Evolutionary conservation across 2,797 vertebrate species (phyloP), one percentile per base, ranked within the genome.

Genomic region (Sardinella longiceps): DNA sequence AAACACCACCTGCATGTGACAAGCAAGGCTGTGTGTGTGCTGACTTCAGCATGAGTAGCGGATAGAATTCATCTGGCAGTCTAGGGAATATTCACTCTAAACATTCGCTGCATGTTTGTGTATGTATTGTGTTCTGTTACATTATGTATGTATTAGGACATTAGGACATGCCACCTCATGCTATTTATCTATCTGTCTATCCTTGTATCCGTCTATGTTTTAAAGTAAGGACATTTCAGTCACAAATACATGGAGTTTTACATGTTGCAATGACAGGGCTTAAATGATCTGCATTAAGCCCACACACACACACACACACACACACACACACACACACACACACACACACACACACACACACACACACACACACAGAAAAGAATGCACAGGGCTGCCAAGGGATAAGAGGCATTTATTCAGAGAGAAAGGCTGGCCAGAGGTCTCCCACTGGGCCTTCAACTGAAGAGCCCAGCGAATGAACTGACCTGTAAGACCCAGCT

Each of bases 1-100:
- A 77, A 25, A 30, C 25, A 46, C 45, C 56, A 83, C 53, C 56
- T 46, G 82, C 82, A 45, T 28, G 43, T 45, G 60, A 45, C 82
- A 48, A 33, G 37, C 70, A 77, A 43, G 70, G 70, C 15, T 12
- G 10, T 12, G 10, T 12, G 10, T 77, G 15, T 46, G n/a, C 33
- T 48, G 82, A 83, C 82, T 43, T 77, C 70, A 7, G 20, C 23
- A 77, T 77, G 70, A 43, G 37, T 77, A 77, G 14, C 10, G 20
- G 70, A 39, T 37, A 39, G 30, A 74, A 23, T 77, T 77, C 37
- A 77, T 77, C 37, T 77, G 70, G 70, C 70, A 37, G 20, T 18
- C 33, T 18, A 18, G 6, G 37, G 37, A 37, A 77, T 43, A 77
- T 39, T 43, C 33, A 39, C 39, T 39, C 70, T 43, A 43, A 77